Base-by-base conservation (phyloP, 2,888 invertebrate genomes). In the Pachliopta kotzebuea region DNA sequence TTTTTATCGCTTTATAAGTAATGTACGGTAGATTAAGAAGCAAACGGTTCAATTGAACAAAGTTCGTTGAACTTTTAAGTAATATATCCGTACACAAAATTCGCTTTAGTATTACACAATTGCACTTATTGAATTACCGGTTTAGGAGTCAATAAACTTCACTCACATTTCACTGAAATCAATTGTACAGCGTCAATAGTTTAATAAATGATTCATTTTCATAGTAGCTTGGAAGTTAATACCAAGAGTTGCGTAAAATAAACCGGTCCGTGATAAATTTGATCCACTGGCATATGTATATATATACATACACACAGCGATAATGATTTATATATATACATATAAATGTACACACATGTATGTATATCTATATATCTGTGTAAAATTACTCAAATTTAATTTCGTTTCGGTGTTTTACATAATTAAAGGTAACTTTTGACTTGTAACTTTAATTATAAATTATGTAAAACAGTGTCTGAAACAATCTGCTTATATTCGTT, bases 201-300 rank as follows among this genome's bases (percentile, higher is more conserved):
- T 62, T 52, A 55, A 60, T 68, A 65, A 69, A 69, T 73, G 71
- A 72, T 64, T 71, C 67, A 72, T 65, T 65, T 60, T 62, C 56
- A 69, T 64, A 67, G 60, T 61, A 56, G 59, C 66, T 70, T 21
- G 11, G 20, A 58, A 66, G 61, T 69, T 81, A 84, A 80, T 75
- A 74, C 79, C 76, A 78, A 73, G 69, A 71, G 69, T 76, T 78
- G 82, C 81, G 79, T 82, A 81, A 84, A 81, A 76, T 72, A 77
- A 81, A 74, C 74, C 78, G 74, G 75, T 75, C 70, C 56, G 37
- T 63, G 76, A 78, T 83, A 80, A 83, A 74, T 85, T 82, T 84
- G 70, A 82, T 83, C 83, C 83, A 83, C 79, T 79, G 73, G 70
- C 73, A 18, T 42, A 18, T 42, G n/a, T 49, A 2, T 49, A n/a